Evolutionary conservation across 2,797 vertebrate genomes (phyloP).

Genomic region (Leptodactylus fallax): DNA sequence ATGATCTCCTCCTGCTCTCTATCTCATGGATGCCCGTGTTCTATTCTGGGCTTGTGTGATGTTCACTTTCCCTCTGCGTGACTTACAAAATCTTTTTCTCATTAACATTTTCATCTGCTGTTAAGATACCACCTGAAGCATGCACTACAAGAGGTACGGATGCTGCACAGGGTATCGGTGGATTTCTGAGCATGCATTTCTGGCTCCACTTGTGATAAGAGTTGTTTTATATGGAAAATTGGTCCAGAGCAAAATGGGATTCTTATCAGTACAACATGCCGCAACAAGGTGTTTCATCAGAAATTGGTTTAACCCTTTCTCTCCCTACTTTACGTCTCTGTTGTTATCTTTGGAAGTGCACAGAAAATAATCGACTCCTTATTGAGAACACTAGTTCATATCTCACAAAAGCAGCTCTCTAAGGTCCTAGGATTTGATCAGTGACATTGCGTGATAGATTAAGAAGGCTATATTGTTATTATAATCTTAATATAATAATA

Average conservation of each 20-base stretch:
- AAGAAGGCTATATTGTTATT: no score
- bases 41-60: constrained; percentile 26
- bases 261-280: background rate
- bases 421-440: background rate
- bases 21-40: background rate
- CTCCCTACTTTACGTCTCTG: background rate
- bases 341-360: background rate
- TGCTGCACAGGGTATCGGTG: background rate
- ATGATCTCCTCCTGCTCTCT: background rate
- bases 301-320: background rate
- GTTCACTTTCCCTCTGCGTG: constrained; percentile 7
- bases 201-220: background rate
- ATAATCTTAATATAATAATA: no score
- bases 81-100: constrained; percentile 11
- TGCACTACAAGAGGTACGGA: background rate
- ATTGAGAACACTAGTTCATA: no score
- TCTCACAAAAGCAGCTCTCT: background rate
- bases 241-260: background rate
- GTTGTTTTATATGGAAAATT: background rate
- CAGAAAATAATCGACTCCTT: background rate
- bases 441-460: no score
- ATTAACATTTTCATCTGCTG: constrained; percentile 43
- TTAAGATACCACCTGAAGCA: background rate
- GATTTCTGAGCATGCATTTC: background rate
- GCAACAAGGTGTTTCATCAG: background rate